These are phyloP conservation scores for Drosophila pallidifrons DNA, from an alignment of 1,140 invertebrate genomes.

Conservation along the genomic window DNA sequence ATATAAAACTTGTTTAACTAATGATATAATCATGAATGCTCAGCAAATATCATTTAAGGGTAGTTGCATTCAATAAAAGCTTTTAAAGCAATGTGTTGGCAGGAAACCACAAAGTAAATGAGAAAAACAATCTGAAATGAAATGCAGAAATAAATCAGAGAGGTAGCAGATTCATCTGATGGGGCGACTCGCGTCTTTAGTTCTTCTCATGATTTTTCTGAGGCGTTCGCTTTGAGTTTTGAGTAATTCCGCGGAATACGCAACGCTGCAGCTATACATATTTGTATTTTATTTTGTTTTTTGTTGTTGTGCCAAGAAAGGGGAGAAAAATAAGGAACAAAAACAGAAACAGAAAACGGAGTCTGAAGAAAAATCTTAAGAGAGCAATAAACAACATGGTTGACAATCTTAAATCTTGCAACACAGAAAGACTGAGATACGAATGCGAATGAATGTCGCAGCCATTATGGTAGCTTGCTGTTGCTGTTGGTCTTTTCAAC, in stretches of 20 bases:
- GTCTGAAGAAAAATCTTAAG: constrained; percentile 75
- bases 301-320: not conserved
- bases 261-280: constrained; percentile 38
- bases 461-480: constrained; percentile 70
- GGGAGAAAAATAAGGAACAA: constrained; percentile 18
- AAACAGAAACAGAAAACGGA: constrained; percentile 41
- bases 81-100: not conserved
- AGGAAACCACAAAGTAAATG: not conserved
- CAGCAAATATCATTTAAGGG: not conserved
- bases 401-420: constrained; percentile 82
- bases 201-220: constrained; percentile 54
- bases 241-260: constrained; percentile 74
- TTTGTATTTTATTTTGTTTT: constrained; percentile 12
- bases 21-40: too few species aligned
- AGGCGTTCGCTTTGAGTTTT: constrained; percentile 52
- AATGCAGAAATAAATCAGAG: constrained; percentile 56
- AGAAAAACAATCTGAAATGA: constrained; percentile 5
- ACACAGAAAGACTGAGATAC: constrained; percentile 56
- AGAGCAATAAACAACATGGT: constrained; percentile 82
- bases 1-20: too few species aligned
- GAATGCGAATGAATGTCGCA: constrained; percentile 82
- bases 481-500: constrained; percentile 45
- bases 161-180: constrained; percentile 48
- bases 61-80: not conserved
- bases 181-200: constrained; percentile 36